A percentile compares a stretch with the other conserved stretches of the same genome.
Conservation (phyloP, 2,888 invertebrate genomes). For the Clistopyga incitator region DNA sequence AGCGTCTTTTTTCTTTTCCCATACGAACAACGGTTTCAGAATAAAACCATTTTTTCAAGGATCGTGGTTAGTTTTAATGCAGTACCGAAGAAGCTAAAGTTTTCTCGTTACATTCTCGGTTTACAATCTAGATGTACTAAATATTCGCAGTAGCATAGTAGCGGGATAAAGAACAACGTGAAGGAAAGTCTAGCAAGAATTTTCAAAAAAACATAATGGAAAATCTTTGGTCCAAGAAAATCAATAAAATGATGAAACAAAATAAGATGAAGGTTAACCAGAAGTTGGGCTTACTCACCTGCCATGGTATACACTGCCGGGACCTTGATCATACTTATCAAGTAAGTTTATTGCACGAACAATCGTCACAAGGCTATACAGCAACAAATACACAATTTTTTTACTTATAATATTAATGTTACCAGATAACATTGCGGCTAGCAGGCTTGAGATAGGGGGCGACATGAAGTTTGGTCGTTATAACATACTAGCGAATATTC, state of each 20-base stretch:
- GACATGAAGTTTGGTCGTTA: conserved; percentile 27
- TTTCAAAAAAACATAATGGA: not conserved
- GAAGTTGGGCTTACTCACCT: conserved; percentile 73
- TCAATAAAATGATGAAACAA: not conserved
- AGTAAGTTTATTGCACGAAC: conserved; percentile 63
- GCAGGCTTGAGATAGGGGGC: not conserved
- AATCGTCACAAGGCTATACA: conserved; percentile 63
- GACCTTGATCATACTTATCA: conserved; percentile 67
- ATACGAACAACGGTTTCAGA: conserved; percentile 37
- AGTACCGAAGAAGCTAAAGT: conserved; percentile 34
- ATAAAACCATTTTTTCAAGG: conserved; percentile 43
- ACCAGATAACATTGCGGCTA: conserved; percentile 36
- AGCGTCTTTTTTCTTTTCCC: conserved; percentile 3
- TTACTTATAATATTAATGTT: conserved; percentile 69
- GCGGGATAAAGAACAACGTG: not conserved
- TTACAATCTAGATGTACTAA: not conserved
- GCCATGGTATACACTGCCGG: conserved; percentile 76
- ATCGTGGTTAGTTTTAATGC: conserved; percentile 10
- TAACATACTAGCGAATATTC: not conserved
- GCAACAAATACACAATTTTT: conserved; percentile 69
- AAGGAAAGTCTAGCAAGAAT: not conserved
- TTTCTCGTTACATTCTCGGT: conserved; percentile 46
- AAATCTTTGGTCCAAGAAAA: not conserved
- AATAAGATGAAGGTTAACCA: not conserved
- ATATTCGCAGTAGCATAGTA: not conserved